Evolutionary conservation across 2,888 invertebrate species (phyloP).

Genomic region (Molorchus minor): DNA sequence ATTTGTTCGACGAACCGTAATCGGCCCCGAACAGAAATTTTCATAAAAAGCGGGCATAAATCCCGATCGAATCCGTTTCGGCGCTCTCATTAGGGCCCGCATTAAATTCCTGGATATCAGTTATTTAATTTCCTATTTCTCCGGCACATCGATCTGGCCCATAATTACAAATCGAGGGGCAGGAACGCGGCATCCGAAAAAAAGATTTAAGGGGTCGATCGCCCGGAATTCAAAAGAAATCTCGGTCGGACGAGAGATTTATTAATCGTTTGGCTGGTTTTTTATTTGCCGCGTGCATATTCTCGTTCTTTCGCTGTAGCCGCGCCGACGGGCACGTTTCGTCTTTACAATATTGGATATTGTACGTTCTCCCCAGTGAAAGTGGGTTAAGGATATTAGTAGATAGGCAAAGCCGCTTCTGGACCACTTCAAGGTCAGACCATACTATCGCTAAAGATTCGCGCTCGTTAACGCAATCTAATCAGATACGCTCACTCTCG

Average conservation of each 20-base stretch:
- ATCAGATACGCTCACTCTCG: no score
- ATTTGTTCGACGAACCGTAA: not conserved
- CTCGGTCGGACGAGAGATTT: slow-evolving; percentile 12
- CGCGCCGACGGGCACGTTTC: slow-evolving; percentile 1
- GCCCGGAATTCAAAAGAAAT: slow-evolving; percentile 8
- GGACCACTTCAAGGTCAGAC: no score
- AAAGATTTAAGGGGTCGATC: slow-evolving; percentile 12
- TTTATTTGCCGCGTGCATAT: slow-evolving; percentile 1
- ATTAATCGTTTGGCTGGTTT: slow-evolving; percentile 18
- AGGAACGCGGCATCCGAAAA: not conserved
- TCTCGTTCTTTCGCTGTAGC: not conserved
- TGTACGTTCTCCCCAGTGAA: not conserved
- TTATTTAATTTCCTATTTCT: slow-evolving; percentile 15
- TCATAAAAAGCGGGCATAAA: no score
- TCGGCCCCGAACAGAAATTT: no score
- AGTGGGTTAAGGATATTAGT: no score
- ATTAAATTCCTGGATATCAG: slow-evolving; percentile 8
- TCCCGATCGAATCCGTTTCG: not conserved
- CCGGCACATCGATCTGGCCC: not conserved
- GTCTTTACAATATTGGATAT: no score
- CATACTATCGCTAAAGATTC: no score
- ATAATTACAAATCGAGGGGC: slow-evolving; percentile 4
- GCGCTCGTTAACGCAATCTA: no score
- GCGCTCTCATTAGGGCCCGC: not conserved
- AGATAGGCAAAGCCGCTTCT: no score